Base-by-base conservation (phyloP, 2,888 invertebrate genomes). In the Agrypnus murinus region DNA sequence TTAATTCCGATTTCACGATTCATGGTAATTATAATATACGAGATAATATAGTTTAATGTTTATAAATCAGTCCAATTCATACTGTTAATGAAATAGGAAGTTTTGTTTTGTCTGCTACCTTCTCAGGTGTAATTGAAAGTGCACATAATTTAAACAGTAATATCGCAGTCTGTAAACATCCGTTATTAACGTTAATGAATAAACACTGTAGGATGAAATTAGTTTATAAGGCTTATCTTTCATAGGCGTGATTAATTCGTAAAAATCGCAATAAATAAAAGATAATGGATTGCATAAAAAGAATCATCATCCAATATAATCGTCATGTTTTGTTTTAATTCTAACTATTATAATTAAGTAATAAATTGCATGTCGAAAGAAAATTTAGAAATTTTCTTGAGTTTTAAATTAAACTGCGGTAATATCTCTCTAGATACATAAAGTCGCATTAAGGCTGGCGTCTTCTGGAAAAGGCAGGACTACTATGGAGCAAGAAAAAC, bases 91-190 rank as follows among this genome's bases (percentile, higher is more conserved):
- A 46, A 17, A 10, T 19, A 46, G 46, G 19, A 46, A 19, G 19
- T 19, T 45, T 46, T 46, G 46, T 46, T 46, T 19, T 46, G 46
- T 46, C 46, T 46, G 46, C 46, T 19, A 19, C 46, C 46, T 19
- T 19, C 46, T 19, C 43, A 19, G 46, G n/a, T 46, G 46, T 19
- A 46, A 46, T 46, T 46, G 46, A 46, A 46, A 8, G 19, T 46
- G 19, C 46, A 46, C 7, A 19, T 46, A 46, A 46, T 46, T 46
- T 10, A 19, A 46, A 19, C 46, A 46, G 46, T 15, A 19, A 46
- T 46, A 46, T 46, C 4, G 19, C 15, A 46, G n/a, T 46, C 19
- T 46, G 19, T 46, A 46, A 46, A 46, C 46, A 46, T 46, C 46
- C 46, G 19, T 19, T 10, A 19, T 19, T 9, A 10, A 7, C 10